Base-by-base conservation (phyloP, 1,140 invertebrate species). In the Andricus grossulariae region DNA sequence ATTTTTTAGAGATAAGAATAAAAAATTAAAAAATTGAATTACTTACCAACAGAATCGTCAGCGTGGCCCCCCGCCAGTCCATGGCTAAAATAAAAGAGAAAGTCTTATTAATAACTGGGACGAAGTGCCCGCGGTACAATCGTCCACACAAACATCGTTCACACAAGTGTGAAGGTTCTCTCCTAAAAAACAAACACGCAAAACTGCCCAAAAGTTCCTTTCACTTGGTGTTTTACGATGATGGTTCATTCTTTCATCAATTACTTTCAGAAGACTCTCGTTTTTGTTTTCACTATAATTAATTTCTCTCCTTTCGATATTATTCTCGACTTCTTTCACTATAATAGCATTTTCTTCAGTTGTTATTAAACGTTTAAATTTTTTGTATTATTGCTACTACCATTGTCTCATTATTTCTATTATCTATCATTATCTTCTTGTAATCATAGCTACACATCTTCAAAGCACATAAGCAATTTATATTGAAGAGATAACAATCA, bases 1-100 rank as follows among this genome's bases (percentile, higher is more conserved):
- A 25, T 12, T 15, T 39, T 25, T 7, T 15, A 39, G 57, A 15
- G 57, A 10, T 15, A 60, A 60, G 16, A 16, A 32, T 13, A 15
- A 25, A 60, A 66, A 66, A 16, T 13, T 3, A 8, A 50, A 49
- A 78, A 78, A 77, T 45, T 78, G 25, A 13, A 72, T 77, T 76
- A 88, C 89, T 90, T 74, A 90, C 89, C 88, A 85, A 80, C 73
- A 89, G 81, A 82, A 89, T 88, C 78, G 82, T 75, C 82, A 88
- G 78, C 78, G 77, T 81, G 74, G 85, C 79, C 79, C 82, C 81
- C 84, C 85, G 85, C 87, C 88, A 89, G 85, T 89, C 88, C 89
- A 90, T 90, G 87, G 87, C 89, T 90, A 87, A 89, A 90, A 90
- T 86, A 87, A 89, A 88, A 90, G 86, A 90, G 85, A 90, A 90